Evolutionary conservation across 2,888 invertebrate species (phyloP), one percentile per base, ranked within the genome.

Genomic region (Brachylomia viminalis): DNA sequence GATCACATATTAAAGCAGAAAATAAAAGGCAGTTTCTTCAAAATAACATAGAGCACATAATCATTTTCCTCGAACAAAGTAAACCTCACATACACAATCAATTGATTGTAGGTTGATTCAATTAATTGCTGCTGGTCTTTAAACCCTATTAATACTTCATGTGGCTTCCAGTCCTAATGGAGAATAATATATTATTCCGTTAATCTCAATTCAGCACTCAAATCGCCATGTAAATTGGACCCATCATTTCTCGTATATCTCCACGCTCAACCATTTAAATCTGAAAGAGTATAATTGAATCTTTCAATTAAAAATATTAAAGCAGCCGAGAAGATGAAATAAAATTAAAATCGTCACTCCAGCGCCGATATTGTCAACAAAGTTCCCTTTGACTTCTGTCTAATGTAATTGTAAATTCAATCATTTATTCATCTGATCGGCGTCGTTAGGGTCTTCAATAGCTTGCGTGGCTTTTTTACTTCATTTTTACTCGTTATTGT

Each of bases 321-420:
- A 64, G 70, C 70, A 76, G 61, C 54, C 71, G 70, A 66, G 47
- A 72, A 62, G 80, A 65, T 74, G 56, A 72, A 84, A 75, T 56
- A 33, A 62, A 64, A 82, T 77, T 64, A 75, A 89, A 90, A 90
- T 91, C 87, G 88, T 89, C 88, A 85, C 87, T 80, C 82, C 79
- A 64, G 68, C 82, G 30, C 86, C 89, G 90, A 92, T 92, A 94
- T 94, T 93, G 94, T 94, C 94, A 94, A 93, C 93, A 93, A 94
- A 94, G 91, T 95, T 94, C 87, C 86, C 82, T 89, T 88, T 87
- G 89, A 88, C 90, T 91, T 90, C 90, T 86, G 90, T 92, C 90
- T 94, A 94, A 95, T 95, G 95, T 95, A 95, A 95, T 95, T 95
- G 94, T 95, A 95, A 95, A 96, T 95, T 95, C 95, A 95, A 95